Percentiles rank a stretch among this genome's conserved stretches.
phyloP scores from a whole-genome alignment of 2,113 vertebrate species.

The Gopherus evgoodei region DNA sequence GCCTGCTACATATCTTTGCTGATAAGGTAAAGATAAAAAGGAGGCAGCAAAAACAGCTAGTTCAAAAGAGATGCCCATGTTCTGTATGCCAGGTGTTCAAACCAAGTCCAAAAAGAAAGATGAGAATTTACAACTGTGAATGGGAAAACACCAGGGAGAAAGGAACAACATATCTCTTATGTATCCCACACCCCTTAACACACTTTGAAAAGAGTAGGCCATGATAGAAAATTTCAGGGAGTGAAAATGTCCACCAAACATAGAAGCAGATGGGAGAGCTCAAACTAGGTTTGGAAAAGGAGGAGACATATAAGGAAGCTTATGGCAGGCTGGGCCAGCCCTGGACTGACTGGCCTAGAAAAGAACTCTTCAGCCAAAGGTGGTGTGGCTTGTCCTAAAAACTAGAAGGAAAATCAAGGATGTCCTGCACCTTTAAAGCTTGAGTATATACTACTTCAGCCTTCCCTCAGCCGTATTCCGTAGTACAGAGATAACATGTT shows the following conservation, averaged over 20 bases:
- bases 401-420: background rate
- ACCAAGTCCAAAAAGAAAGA: background rate
- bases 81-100: background rate
- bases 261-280: background rate
- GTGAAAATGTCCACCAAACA: conserved; percentile 18
- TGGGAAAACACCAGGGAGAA: conserved; percentile 39
- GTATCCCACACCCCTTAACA: background rate
- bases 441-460: background rate
- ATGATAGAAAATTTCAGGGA: background rate
- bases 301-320: rapidly evolving
- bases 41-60: background rate
- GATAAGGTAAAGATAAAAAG: background rate
- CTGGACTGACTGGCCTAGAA: rapidly evolving
- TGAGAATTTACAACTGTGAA: background rate
- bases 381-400: background rate
- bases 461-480: background rate
- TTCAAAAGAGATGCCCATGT: background rate
- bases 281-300: background rate
- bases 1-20: background rate
- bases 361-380: background rate
- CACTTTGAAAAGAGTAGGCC: background rate
- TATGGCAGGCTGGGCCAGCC: background rate
- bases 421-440: background rate
- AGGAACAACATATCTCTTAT: background rate
- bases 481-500: background rate